A percentile compares a stretch with the other conserved stretches of the same genome.
Conservation (phyloP, 2,797 vertebrate genomes). For the Leontocebus nigricollis region DNA sequence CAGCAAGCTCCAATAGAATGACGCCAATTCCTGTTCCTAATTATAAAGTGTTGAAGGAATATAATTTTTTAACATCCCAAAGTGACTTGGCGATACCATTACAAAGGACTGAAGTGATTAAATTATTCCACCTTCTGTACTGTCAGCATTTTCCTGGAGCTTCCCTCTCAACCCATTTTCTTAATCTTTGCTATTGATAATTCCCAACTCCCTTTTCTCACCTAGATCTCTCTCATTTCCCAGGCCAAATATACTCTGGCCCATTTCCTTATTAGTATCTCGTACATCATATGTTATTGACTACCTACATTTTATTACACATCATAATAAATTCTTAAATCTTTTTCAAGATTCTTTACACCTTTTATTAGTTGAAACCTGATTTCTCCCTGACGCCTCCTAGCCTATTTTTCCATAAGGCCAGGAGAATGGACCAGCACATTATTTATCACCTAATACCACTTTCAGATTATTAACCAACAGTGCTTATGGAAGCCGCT, state of each 20-base stretch:
- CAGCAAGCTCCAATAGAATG: neutral
- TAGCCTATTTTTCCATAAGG: neutral
- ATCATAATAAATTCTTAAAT: neutral
- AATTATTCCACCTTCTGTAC: neutral
- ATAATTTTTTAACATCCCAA: neutral
- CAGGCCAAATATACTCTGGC: neutral
- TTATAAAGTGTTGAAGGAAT: slow-evolving; percentile 30
- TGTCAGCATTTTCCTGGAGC: neutral
- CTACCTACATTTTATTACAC: neutral
- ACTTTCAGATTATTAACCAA: neutral
- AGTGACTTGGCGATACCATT: neutral
- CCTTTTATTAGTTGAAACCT: neutral
- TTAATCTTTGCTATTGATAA: neutral
- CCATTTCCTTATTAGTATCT: neutral
- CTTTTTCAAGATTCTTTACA: slow-evolving; percentile 4
- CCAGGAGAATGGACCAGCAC: neutral
- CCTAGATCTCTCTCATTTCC: neutral
- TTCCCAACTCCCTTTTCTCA: neutral
- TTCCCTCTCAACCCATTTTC: neutral
- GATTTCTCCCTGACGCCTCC: neutral
- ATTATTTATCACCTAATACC: neutral
- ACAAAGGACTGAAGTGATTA: neutral
- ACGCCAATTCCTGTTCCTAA: slow-evolving; percentile 1
- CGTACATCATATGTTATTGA: neutral
- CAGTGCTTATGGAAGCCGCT: neutral